These are phyloP conservation scores for Mohoua ochrocephala DNA, from an alignment of 2,113 vertebrate species.

Conservation along the genomic window DNA sequence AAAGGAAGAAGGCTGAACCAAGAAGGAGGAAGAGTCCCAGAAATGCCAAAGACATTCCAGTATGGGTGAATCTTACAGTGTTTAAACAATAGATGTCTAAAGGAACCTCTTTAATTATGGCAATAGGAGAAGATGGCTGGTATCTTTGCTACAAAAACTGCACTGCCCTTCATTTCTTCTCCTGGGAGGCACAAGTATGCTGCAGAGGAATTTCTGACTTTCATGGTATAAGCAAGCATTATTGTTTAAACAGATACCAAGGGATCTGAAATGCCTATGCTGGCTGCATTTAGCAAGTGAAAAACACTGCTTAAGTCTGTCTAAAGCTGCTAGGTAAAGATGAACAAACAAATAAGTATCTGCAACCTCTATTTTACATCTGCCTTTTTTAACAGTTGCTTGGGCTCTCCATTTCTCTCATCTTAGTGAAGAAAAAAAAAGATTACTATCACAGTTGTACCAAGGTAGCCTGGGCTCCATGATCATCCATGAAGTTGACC, in stretches of 20 bases:
- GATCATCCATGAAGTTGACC: background rate
- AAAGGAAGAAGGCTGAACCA: background rate
- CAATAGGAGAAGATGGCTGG: background rate
- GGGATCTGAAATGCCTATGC: background rate
- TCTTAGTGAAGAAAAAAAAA: background rate
- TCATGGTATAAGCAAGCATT: background rate
- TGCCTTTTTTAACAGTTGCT: rapidly evolving
- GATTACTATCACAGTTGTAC: background rate
- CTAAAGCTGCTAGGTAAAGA: background rate
- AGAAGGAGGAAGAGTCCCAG: background rate
- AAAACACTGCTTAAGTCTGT: background rate
- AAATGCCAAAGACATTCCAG: background rate
- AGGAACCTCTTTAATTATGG: background rate
- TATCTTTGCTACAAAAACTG: background rate
- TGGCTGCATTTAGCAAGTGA: background rate
- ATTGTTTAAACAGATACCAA: background rate
- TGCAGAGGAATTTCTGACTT: background rate
- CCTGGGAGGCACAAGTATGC: background rate
- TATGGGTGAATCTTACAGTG: background rate
- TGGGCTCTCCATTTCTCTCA: background rate
- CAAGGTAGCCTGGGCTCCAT: background rate
- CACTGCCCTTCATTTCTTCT: background rate
- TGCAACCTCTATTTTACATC: background rate
- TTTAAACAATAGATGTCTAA: background rate
- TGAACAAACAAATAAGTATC: background rate